phyloP scores from a whole-genome alignment of 2,888 invertebrate species.

The Lottia scabra region DNA sequence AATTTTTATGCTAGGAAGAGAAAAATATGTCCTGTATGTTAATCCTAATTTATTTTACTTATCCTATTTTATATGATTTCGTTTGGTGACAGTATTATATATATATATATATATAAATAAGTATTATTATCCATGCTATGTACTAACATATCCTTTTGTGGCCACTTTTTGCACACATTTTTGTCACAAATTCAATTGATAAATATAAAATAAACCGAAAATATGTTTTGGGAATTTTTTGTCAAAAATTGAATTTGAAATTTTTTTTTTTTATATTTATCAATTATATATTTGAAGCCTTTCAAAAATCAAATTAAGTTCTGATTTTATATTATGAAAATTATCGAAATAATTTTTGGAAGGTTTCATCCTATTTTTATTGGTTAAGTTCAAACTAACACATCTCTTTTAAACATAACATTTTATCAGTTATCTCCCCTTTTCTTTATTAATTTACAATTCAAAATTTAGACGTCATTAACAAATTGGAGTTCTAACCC shows the following conservation, averaged over 20 bases:
- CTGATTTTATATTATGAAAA: too few relatives aligned
- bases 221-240: too few relatives aligned
- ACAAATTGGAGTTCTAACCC: too few relatives aligned
- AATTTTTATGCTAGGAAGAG: constrained; percentile 1
- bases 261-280: too few relatives aligned
- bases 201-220: too few relatives aligned
- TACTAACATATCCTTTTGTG: constrained; percentile 5
- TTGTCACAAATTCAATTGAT: not conserved
- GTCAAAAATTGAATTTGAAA: too few relatives aligned
- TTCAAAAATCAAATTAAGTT: too few relatives aligned
- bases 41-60: constrained; percentile 3
- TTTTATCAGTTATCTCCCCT: not conserved
- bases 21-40: not conserved
- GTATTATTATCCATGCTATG: constrained; percentile 5
- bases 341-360: too few relatives aligned
- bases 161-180: constrained; percentile 3
- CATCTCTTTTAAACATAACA: not conserved
- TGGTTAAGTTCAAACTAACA: constrained; percentile 6
- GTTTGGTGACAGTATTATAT: constrained; percentile 7
- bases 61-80: constrained; percentile 5
- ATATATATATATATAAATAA: not conserved
- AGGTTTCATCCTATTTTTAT: not conserved
- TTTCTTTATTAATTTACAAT: too few relatives aligned
- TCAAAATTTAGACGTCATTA: too few relatives aligned
- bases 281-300: too few relatives aligned